Conservation (phyloP, 2,113 vertebrate genomes). For the Pomatorhinus ruficollis region DNA sequence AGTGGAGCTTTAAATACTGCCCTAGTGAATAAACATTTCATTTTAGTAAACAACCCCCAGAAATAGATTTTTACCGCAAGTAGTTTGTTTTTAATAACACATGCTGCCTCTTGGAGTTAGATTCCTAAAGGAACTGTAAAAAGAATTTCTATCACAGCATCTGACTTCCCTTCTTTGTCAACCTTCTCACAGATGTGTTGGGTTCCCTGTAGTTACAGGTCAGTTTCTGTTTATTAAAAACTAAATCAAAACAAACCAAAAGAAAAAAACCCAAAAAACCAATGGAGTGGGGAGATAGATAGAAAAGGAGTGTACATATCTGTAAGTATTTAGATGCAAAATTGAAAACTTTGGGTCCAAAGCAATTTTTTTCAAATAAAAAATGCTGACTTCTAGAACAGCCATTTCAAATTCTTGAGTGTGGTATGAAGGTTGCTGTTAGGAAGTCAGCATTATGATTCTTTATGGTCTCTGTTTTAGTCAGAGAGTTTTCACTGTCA, state of each 20-base stretch:
- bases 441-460: neutral
- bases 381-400: neutral
- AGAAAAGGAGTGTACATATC: neutral
- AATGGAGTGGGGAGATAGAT: neutral
- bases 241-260: slow-evolving; percentile 21
- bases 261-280: neutral
- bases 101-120: slow-evolving; percentile 24
- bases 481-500: neutral
- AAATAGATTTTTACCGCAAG: slow-evolving; percentile 58
- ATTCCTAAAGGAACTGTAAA: slow-evolving; percentile 51
- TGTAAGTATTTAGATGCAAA: slow-evolving; percentile 22
- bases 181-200: slow-evolving; percentile 65
- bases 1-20: slow-evolving; percentile 59
- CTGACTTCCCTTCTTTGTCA: slow-evolving; percentile 68
- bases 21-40: slow-evolving; percentile 38
- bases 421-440: neutral
- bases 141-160: neutral
- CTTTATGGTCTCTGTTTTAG: neutral
- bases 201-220: slow-evolving; percentile 67
- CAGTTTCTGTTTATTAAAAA: slow-evolving; percentile 48
- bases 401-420: neutral
- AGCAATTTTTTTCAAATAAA: neutral
- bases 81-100: slow-evolving; percentile 68
- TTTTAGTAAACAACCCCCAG: slow-evolving; percentile 61
- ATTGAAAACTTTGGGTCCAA: neutral